These are phyloP conservation scores for Semotilus atromaculatus DNA, from an alignment of 2,797 vertebrate genomes.

Conservation along the genomic window DNA sequence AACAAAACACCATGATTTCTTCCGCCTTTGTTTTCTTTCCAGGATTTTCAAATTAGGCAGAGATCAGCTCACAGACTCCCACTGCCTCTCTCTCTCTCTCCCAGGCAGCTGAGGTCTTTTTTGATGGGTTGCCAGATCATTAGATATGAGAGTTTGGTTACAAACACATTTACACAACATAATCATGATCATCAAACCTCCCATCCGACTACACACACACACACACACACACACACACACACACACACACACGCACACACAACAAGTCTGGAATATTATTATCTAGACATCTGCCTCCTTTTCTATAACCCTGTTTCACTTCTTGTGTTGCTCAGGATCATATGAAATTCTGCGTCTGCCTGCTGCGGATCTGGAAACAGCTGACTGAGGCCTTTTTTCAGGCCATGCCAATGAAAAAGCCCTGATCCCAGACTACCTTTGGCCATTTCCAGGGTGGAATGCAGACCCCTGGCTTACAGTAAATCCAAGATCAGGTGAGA, in stretches of 20 bases:
- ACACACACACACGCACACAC: conserved; percentile 53
- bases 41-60: conserved; percentile 72
- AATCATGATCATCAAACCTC: conserved; percentile 65
- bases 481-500: conserved; percentile 43
- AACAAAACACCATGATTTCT: conserved; percentile 49
- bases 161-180: conserved; percentile 75
- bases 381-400: conserved; percentile 52
- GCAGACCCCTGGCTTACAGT: conserved; percentile 37
- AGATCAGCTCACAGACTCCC: conserved; percentile 61
- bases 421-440: conserved; percentile 44
- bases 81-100: conserved; percentile 65
- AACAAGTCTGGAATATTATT: conserved; percentile 52
- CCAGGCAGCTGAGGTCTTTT: conserved; percentile 64
- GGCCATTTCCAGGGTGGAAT: conserved; percentile 26
- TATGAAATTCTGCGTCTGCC: conserved; percentile 39
- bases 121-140: conserved; percentile 72
- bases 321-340: conserved; percentile 26
- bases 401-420: conserved; percentile 24
- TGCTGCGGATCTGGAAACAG: conserved; percentile 48
- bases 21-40: conserved; percentile 72
- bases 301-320: conserved; percentile 27
- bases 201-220: conserved; percentile 62
- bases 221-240: conserved; percentile 54
- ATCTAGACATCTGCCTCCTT: conserved; percentile 45
- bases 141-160: conserved; percentile 73